A percentile compares a stretch with the other conserved stretches of the same genome.
Evolutionary conservation across 2,113 vertebrate genomes (phyloP).

Genomic region (Prietella phreatophila): DNA sequence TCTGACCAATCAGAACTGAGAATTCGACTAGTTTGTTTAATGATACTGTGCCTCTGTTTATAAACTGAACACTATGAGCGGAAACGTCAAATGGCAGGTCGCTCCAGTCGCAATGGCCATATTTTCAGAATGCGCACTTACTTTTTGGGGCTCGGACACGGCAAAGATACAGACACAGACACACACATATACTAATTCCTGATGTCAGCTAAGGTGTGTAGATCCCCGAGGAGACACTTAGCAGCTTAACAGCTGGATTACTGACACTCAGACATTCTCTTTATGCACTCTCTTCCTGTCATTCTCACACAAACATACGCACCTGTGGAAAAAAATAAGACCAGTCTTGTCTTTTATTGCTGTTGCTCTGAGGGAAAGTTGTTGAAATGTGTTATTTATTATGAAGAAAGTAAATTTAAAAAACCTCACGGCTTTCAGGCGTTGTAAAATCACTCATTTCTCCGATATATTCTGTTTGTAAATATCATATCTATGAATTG

Average conservation of each 20-base stretch:
- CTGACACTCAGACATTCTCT: background rate
- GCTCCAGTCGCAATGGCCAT: background rate
- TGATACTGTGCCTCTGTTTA: background rate
- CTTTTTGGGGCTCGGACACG: background rate
- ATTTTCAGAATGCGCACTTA: background rate
- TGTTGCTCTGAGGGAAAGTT: background rate
- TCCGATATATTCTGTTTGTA: background rate
- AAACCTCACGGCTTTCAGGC: background rate
- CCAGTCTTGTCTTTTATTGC: background rate
- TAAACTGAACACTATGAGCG: background rate
- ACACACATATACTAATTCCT: conserved; percentile 19
- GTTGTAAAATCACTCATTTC: background rate
- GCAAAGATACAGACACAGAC: background rate
- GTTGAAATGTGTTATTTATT: background rate
- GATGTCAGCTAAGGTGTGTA: conserved; percentile 11
- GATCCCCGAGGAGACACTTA: conserved; percentile 3
- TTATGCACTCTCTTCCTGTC: background rate
- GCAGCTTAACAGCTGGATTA: background rate
- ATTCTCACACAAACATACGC: background rate
- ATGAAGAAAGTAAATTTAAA: background rate
- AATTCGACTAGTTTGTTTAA: background rate
- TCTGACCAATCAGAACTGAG: background rate
- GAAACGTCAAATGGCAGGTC: background rate
- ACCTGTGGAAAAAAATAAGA: background rate
- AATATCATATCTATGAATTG: background rate